These are phyloP conservation scores for Caenorhabditis wallacei DNA, from an alignment of 2,888 invertebrate species.

Conservation along the genomic window DNA sequence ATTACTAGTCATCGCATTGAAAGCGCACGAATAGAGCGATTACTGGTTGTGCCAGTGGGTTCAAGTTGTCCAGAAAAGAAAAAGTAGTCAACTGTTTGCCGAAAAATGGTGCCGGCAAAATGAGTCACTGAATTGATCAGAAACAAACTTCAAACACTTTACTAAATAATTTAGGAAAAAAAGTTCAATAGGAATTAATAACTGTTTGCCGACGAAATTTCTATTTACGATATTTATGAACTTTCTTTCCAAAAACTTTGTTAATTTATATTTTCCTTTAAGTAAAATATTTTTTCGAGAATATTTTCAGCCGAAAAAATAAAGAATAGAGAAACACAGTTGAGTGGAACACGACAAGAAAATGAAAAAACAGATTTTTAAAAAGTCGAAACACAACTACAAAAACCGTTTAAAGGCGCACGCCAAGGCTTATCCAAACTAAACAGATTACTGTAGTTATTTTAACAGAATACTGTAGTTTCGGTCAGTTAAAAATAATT, in stretches of 20 bases:
- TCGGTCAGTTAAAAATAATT: no score
- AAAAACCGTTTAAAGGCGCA: background rate
- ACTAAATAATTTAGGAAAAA: conserved; percentile 42
- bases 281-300: background rate
- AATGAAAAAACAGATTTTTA: background rate
- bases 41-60: conserved; percentile 13
- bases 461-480: no score
- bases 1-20: conserved; percentile 52
- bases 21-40: conserved; percentile 26
- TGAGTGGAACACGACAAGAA: background rate
- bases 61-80: conserved; percentile 31
- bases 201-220: conserved; percentile 33
- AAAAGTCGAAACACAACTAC: background rate
- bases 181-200: background rate
- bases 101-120: conserved; percentile 36
- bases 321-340: background rate
- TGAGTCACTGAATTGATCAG: conserved; percentile 49
- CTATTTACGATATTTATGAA: background rate
- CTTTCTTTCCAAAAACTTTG: background rate
- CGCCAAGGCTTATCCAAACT: no score
- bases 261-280: background rate
- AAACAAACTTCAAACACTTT: conserved; percentile 45
- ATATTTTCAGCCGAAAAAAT: no score
- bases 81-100: conserved; percentile 28
- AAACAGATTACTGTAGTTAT: no score